A percentile compares a stretch with the other conserved stretches of the same genome.
These are phyloP conservation scores for Pteronura brasiliensis DNA, from an alignment of 2,113 vertebrate genomes.

Conservation along the genomic window DNA sequence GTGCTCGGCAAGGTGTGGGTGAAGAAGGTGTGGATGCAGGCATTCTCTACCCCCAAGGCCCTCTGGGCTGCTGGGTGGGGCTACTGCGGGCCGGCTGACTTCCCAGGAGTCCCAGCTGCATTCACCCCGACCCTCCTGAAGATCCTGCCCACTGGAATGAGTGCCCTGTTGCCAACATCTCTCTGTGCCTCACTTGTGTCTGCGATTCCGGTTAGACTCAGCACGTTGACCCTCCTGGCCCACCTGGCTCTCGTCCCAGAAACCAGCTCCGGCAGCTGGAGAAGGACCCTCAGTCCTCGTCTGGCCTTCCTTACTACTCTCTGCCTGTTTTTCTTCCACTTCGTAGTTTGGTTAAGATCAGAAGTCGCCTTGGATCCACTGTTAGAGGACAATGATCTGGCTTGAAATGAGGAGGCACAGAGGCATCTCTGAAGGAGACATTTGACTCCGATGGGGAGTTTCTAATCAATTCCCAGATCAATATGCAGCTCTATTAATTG, in stretches of 20 bases:
- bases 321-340: neutral
- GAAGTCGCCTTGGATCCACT: neutral
- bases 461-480: slow-evolving; percentile 10
- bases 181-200: neutral
- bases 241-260: neutral
- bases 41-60: neutral
- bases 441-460: neutral
- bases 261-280: neutral
- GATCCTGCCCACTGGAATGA: neutral
- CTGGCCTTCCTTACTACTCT: neutral
- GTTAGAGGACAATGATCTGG: neutral
- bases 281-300: neutral
- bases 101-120: neutral
- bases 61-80: neutral
- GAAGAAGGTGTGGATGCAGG: neutral
- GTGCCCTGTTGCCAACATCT: neutral
- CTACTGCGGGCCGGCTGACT: no score
- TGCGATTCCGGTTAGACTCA: neutral
- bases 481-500: neutral
- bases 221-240: neutral
- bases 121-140: neutral
- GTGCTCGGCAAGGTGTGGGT: neutral
- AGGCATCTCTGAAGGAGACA: neutral
- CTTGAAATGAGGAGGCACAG: neutral
- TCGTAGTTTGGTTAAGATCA: neutral